A percentile compares a stretch with the other conserved stretches of the same genome.
These are phyloP conservation scores for Petrocephalus schoutedeni DNA, from an alignment of 2,797 vertebrate genomes.

Conservation along the genomic window DNA sequence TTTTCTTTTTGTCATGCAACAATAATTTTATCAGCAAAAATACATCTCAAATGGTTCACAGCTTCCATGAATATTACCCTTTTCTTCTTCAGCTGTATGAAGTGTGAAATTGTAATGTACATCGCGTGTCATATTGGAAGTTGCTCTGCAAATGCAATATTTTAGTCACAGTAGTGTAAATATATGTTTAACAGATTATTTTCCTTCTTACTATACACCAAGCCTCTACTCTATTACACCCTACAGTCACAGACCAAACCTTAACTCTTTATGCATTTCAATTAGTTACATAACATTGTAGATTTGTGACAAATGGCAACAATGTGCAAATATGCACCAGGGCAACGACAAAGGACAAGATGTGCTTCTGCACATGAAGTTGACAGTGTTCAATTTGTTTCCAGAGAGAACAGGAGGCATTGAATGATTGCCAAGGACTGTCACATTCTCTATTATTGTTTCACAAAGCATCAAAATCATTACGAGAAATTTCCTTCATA, in stretches of 20 bases:
- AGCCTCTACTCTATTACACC: neutral
- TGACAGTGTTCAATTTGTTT: constrained; percentile 22
- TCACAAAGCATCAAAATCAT: neutral
- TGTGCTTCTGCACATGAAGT: constrained; percentile 17
- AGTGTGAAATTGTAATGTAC: neutral
- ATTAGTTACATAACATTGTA: constrained; percentile 2
- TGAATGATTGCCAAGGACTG: constrained; percentile 8
- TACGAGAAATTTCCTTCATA: neutral
- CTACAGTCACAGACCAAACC: neutral
- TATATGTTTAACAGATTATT: neutral
- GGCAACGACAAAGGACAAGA: constrained; percentile 12
- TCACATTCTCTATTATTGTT: neutral
- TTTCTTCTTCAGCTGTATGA: neutral
- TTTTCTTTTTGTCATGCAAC: neutral
- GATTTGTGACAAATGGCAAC: neutral
- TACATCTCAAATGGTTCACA: neutral
- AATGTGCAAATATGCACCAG: constrained; percentile 9
- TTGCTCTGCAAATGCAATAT: neutral
- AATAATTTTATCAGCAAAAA: neutral
- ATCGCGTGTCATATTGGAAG: neutral
- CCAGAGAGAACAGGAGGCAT: constrained; percentile 20
- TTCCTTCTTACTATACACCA: neutral
- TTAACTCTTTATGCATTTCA: neutral
- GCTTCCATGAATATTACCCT: neutral
- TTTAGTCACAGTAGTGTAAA: neutral